Percentiles rank a stretch among this genome's conserved stretches.
Evolutionary conservation across 2,888 invertebrate genomes (phyloP).

Genomic region (Dasysyrphus albostriatus): DNA sequence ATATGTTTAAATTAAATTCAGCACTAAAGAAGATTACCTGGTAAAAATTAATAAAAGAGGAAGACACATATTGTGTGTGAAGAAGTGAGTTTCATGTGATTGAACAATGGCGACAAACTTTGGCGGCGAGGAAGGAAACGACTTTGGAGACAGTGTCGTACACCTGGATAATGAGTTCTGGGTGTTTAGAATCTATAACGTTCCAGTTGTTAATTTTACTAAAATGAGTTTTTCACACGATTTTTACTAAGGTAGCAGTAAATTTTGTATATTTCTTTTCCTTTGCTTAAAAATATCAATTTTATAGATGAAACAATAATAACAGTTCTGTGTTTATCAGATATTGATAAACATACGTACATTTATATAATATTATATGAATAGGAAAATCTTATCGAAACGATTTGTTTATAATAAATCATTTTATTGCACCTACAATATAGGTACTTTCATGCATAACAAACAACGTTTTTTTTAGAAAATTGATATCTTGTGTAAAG

Average conservation of each 20-base stretch:
- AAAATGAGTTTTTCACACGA: not conserved
- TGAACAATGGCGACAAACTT: not conserved
- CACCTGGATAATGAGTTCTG: not conserved
- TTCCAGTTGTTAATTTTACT: not conserved
- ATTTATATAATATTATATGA: not conserved
- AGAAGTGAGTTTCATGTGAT: not conserved
- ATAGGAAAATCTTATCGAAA: not conserved
- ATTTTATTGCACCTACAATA: not conserved
- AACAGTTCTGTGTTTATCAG: not conserved
- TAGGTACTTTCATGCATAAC: not conserved
- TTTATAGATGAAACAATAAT: too few relatives aligned
- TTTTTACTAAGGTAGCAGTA: not conserved
- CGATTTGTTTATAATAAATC: not conserved
- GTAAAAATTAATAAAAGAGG: slow-evolving; percentile 2
- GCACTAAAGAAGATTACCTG: not conserved
- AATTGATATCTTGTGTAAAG: slow-evolving; percentile 1
- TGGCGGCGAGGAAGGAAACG: not conserved
- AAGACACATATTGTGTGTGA: not conserved
- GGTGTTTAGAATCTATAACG: slow-evolving; percentile 3
- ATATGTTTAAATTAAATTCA: too few relatives aligned
- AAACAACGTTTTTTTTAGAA: not conserved
- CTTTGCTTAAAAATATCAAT: too few relatives aligned
- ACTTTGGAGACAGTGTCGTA: not conserved
- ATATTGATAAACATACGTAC: not conserved
- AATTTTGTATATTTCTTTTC: not conserved